Evolutionary conservation across 2,797 vertebrate genomes (phyloP), one percentile per base, ranked within the genome.

Genomic region (Pseudochirops corinnae): DNA sequence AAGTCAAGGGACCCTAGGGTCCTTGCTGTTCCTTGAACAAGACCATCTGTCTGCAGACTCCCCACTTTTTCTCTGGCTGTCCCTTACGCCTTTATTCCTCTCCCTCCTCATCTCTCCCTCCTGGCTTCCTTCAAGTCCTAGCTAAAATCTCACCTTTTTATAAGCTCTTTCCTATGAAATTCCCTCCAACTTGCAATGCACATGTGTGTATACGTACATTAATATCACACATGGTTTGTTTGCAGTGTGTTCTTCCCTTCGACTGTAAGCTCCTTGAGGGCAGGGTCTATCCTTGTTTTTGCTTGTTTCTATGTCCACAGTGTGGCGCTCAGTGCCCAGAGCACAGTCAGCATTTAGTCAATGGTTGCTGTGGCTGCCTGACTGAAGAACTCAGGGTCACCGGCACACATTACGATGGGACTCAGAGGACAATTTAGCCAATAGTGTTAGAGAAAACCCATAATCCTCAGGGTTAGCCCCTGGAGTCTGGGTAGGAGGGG

Each of bases 291-390:
- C 33, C 33, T 74, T 18, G 14, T 5, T n/a, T n/a, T 18, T 31
- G 14, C 62, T n/a, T 16, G 14, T 67, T 67, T 94, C 94, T 91
- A 39, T 91, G 74, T 93, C 39, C 13, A 60, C 56, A 92, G 82
- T 21, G 55, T 1, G 39, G 50, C 26, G 58, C 82, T 50, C 53
- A 46, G 56, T 21, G 56, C 90, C 92, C 55, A 55, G 60, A 56
- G 5, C 2, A 9, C n/a, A 29, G 56, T 91, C 90, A 93, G 56
- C 50, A 57, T 56, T 14, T 50, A 57, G 57, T 93, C 21, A 11
- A 9, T 56, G 56, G 13, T 67, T 33, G 31, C 16, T 74, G 33
- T 18, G 16, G 14, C 7, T 74, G 62, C 62, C 33, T 74, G 18
- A 2, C 5, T 18, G 16, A 18, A 74, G 16, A 74, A 9, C 33